phyloP scores from a whole-genome alignment of 2,797 vertebrate genomes.

The Helostoma temminkii region DNA sequence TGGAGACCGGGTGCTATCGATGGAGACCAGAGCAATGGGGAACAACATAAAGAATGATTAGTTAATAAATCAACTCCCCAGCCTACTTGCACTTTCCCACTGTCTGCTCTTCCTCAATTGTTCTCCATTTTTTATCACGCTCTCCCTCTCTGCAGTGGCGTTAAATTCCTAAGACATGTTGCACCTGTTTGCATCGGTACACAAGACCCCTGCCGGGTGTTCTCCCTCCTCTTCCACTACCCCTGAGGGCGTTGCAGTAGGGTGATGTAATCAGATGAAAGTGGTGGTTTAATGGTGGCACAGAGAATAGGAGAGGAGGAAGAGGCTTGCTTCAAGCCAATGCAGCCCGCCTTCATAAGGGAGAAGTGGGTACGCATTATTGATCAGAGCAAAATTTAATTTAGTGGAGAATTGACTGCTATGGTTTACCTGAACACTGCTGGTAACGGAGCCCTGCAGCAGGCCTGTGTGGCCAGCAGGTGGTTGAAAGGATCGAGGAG shows the following conservation, averaged over 20 bases:
- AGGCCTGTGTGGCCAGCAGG: conserved; percentile 75
- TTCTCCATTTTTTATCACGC: conserved; percentile 43
- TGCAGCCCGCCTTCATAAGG: conserved; percentile 67
- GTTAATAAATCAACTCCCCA: conserved; percentile 83
- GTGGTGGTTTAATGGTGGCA: conserved; percentile 78
- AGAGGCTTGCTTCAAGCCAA: conserved; percentile 62
- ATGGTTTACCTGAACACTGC: conserved; percentile 75
- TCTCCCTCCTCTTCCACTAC: conserved; percentile 70
- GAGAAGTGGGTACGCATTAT: conserved; percentile 72
- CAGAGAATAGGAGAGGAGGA: conserved; percentile 61
- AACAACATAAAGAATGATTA: conserved; percentile 82
- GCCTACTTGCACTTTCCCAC: conserved; percentile 60
- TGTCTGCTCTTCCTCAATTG: conserved; percentile 53
- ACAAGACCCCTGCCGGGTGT: conserved; percentile 80
- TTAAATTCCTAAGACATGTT: conserved; percentile 82
- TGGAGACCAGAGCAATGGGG: conserved; percentile 79
- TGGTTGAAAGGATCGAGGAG: conserved; percentile 74
- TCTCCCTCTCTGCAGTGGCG: conserved; percentile 50
- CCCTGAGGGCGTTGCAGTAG: conserved; percentile 81
- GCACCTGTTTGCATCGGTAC: conserved; percentile 86
- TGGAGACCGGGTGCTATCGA: conserved; percentile 78
- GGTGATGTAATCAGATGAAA: conserved; percentile 89
- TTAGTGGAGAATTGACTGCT: conserved; percentile 83
- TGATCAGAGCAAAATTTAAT: conserved; percentile 84
- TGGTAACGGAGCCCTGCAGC: conserved; percentile 73